Conservation (phyloP, 2,888 invertebrate genomes). For the Drosophila austrosaltans region DNA sequence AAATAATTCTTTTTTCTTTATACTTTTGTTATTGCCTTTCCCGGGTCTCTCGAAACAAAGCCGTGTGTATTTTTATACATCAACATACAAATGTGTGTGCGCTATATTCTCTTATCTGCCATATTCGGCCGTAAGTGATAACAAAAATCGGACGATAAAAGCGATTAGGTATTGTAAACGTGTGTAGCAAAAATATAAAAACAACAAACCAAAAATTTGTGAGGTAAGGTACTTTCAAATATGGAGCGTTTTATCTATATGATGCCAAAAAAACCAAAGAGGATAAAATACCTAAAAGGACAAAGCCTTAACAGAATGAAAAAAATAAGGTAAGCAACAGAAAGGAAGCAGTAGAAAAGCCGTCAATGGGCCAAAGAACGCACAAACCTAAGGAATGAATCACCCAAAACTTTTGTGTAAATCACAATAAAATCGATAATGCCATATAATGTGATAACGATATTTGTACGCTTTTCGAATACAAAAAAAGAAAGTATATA, state of each 20-base stretch:
- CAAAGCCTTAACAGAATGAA: not conserved
- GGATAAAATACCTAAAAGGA: not conserved
- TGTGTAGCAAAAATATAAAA: not conserved
- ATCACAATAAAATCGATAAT: constrained; percentile 4
- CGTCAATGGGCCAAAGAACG: not conserved
- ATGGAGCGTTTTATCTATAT: too few species aligned
- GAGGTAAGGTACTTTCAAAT: not conserved
- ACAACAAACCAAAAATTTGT: not conserved
- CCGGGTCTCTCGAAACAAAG: constrained; percentile 52
- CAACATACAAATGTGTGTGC: not conserved
- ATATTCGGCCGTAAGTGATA: constrained; percentile 55
- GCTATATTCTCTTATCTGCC: constrained; percentile 50
- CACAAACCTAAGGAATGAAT: not conserved
- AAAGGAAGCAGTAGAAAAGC: not conserved
- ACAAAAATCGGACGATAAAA: constrained; percentile 59
- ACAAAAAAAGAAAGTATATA: not conserved
- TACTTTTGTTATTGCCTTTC: constrained; percentile 17
- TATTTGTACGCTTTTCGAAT: not conserved
- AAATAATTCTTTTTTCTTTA: constrained; percentile 43
- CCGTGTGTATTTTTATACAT: constrained; percentile 33
- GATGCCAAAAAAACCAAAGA: not conserved
- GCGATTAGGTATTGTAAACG: constrained; percentile 61
- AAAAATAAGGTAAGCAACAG: not conserved
- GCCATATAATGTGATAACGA: not conserved
- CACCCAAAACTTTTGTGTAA: not conserved